Evolutionary conservation across 2,797 vertebrate species (phyloP), one percentile per base, ranked within the genome.

Genomic region (Aythya fuligula): DNA sequence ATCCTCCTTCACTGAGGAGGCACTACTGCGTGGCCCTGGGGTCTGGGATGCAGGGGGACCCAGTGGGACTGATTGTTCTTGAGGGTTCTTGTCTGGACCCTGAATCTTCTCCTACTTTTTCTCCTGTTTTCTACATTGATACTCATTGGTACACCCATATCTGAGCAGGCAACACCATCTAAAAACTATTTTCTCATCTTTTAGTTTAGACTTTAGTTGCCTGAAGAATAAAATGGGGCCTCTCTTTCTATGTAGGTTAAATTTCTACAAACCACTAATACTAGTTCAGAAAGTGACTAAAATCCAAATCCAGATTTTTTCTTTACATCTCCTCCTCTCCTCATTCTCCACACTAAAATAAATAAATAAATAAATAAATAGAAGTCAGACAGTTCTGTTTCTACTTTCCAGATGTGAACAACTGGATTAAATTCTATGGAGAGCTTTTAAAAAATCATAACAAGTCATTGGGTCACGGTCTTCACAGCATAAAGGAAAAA

Each of bases 341-440:
- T 51, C 43, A 51, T 70, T 62, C 4, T 2, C 10, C 5, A 0
- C 8, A n/a, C 4, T 16, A 22, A 28, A 34, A 30, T 51, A 74
- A 49, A 49, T 49, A 49, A 49, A 49, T 47, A 47, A 47, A 47
- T 49, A 49, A 49, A 49, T 49, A 49, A 25, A 49, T 25, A 49
- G 47, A 49, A 49, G 47, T 49, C 34, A 22, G 34, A 20, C 45
- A 36, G 25, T 41, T 83, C 73, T 70, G 20, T 51, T 94, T 91
- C 73, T 85, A 57, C 56, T 95, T 90, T 92, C 85, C 95, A 95
- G 79, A 93, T 94, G 91, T 69, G 84, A 87, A 76, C 36, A 90
- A 95, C 88, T 94, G 88, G 53, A 88, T 94, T 82, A 66, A 91
- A 96, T 87, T 94, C 77, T 94, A 62, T 6, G 25, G 85, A 93